Evolutionary conservation across 2,113 vertebrate genomes (phyloP).

Genomic region (Albula glossodonta): DNA sequence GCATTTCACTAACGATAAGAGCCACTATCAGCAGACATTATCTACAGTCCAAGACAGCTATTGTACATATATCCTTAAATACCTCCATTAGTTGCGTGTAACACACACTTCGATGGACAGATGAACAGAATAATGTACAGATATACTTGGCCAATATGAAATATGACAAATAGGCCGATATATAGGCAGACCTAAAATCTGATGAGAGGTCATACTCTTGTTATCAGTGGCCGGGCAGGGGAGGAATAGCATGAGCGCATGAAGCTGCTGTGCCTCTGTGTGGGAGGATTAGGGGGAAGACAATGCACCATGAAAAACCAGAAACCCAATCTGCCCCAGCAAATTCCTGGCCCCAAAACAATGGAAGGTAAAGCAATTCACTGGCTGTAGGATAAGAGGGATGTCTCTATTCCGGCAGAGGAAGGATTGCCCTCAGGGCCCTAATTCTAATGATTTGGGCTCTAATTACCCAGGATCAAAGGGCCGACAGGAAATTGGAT

Average conservation of each 20-base stretch:
- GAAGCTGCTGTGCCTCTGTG: conserved; percentile 54
- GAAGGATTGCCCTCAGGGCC: conserved; percentile 61
- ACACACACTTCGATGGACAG: not conserved
- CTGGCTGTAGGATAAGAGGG: conserved; percentile 53
- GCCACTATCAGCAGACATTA: no score
- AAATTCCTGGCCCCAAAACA: conserved; percentile 66
- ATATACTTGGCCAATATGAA: not conserved
- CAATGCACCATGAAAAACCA: conserved; percentile 51
- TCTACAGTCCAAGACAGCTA: not conserved
- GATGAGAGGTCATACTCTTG: not conserved
- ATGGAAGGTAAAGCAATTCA: conserved; percentile 65
- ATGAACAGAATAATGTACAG: not conserved
- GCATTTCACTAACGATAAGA: not conserved
- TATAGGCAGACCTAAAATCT: not conserved
- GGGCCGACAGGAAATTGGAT: conserved; percentile 63
- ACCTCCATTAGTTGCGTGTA: not conserved
- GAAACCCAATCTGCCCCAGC: conserved; percentile 62
- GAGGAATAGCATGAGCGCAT: conserved; percentile 49
- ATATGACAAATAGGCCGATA: not conserved
- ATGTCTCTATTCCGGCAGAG: conserved; percentile 56
- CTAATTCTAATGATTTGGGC: conserved; percentile 64
- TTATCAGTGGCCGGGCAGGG: not conserved
- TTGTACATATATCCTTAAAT: not conserved
- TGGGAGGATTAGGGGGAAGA: conserved; percentile 49
- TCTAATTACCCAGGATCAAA: conserved; percentile 70